Percentiles rank a stretch among this genome's conserved stretches.
These are phyloP conservation scores for Ladona fulva DNA, from an alignment of 1,140 invertebrate species.

Conservation along the genomic window DNA sequence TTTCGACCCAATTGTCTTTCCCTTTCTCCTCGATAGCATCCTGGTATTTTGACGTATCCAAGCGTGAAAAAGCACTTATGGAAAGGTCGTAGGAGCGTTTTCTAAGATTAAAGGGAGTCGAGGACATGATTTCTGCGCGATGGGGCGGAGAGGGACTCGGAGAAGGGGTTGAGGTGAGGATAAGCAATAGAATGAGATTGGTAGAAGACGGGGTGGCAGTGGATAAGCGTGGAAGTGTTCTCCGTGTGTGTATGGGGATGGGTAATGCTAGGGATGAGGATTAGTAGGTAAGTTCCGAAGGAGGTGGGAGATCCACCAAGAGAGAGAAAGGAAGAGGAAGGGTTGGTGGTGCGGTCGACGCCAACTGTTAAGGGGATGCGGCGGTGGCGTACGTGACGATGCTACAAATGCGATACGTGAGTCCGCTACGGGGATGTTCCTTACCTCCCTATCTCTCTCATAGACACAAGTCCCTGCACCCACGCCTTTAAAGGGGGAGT, in stretches of 20 bases:
- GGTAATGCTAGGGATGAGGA: background rate
- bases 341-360: background rate
- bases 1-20: background rate
- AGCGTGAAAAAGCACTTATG: slow-evolving; percentile 9
- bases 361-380: slow-evolving; percentile 2
- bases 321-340: slow-evolving; percentile 28
- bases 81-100: background rate
- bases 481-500: no score
- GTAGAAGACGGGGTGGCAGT: no score
- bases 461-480: no score
- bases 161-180: background rate
- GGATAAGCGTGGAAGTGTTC: background rate
- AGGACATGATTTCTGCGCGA: background rate
- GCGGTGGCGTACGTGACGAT: background rate
- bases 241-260: slow-evolving; percentile 13
- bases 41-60: background rate
- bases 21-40: background rate
- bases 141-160: background rate
- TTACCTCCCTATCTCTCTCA: background rate
- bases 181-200: background rate
- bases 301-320: slow-evolving; percentile 12
- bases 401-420: background rate
- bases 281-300: background rate
- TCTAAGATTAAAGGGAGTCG: background rate
- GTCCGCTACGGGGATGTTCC: background rate